phyloP scores from a whole-genome alignment of 2,113 vertebrate species.

The Ceyx cyanopectus region DNA sequence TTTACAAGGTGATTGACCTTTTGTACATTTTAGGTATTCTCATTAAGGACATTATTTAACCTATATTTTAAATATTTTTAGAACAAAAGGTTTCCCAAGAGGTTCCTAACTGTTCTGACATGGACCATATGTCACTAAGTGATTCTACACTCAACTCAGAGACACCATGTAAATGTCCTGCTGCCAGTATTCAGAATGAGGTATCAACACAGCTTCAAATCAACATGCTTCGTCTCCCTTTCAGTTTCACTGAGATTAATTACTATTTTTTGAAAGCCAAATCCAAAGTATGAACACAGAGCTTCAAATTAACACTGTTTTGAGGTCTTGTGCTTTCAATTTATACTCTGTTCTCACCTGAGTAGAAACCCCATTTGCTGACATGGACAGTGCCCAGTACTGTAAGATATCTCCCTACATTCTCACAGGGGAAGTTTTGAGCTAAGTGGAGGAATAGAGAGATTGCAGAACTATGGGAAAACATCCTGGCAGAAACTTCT shows the following conservation, averaged over 20 bases:
- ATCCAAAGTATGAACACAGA: background rate
- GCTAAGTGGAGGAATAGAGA: background rate
- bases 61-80: background rate
- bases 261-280: background rate
- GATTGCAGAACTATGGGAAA: background rate
- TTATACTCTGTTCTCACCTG: background rate
- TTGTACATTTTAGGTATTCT: constrained; percentile 57
- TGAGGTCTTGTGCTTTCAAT: background rate
- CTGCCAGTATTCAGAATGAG: background rate
- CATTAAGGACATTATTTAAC: constrained; percentile 25
- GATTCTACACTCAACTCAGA: background rate
- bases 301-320: background rate
- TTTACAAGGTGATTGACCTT: constrained; percentile 34
- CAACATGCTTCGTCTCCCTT: background rate
- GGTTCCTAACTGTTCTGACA: background rate
- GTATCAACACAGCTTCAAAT: background rate
- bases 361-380: accelerated
- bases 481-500: background rate
- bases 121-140: background rate
- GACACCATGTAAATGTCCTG: background rate
- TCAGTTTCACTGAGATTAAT: background rate
- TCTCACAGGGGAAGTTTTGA: background rate
- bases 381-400: background rate
- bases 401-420: background rate
- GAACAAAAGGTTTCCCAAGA: constrained; percentile 25